Percentiles rank a stretch among this genome's conserved stretches.
Evolutionary conservation across 2,797 vertebrate genomes (phyloP).

Genomic region (Microctenopoma stevenorrisi): DNA sequence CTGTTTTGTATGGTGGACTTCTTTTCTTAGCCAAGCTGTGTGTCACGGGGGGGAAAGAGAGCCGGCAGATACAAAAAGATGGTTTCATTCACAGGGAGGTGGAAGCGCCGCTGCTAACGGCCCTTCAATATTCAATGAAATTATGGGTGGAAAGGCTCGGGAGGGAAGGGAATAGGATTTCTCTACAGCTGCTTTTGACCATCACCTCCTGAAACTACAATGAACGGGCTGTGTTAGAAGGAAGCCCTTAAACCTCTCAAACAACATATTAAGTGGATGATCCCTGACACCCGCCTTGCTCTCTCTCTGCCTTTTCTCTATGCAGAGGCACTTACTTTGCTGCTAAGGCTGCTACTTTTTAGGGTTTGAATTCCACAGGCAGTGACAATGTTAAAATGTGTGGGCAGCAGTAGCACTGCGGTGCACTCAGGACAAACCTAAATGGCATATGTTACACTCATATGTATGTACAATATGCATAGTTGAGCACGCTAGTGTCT

Average conservation of each 20-base stretch:
- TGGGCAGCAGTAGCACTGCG: slow-evolving; percentile 16
- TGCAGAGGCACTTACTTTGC: slow-evolving; percentile 11
- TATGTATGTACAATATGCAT: slow-evolving; percentile 58
- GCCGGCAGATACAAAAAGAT: slow-evolving; percentile 27
- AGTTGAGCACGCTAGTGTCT: slow-evolving; percentile 46
- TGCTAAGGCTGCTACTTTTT: slow-evolving; percentile 6
- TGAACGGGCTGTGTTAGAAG: slow-evolving; percentile 21
- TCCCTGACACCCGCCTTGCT: slow-evolving; percentile 18
- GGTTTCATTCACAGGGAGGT: slow-evolving; percentile 17
- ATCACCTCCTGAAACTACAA: slow-evolving; percentile 14
- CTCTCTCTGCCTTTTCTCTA: slow-evolving; percentile 22
- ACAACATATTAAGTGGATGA: slow-evolving; percentile 20
- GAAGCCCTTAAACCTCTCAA: slow-evolving; percentile 23
- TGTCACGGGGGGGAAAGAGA: slow-evolving; percentile 22
- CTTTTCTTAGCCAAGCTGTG: slow-evolving; percentile 41
- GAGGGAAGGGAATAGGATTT: slow-evolving; percentile 7
- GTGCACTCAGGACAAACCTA: slow-evolving; percentile 22
- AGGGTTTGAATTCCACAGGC: not conserved
- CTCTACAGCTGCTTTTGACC: slow-evolving; percentile 26
- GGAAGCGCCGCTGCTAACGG: slow-evolving; percentile 28
- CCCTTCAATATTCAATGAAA: slow-evolving; percentile 38
- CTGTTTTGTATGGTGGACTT: slow-evolving; percentile 21
- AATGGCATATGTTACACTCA: slow-evolving; percentile 52
- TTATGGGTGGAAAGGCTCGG: slow-evolving; percentile 4
- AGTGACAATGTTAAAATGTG: slow-evolving; percentile 4